Percentiles rank a stretch among this genome's conserved stretches.
These are phyloP conservation scores for Esox lucius DNA, from an alignment of 2,797 vertebrate species.

Conservation along the genomic window DNA sequence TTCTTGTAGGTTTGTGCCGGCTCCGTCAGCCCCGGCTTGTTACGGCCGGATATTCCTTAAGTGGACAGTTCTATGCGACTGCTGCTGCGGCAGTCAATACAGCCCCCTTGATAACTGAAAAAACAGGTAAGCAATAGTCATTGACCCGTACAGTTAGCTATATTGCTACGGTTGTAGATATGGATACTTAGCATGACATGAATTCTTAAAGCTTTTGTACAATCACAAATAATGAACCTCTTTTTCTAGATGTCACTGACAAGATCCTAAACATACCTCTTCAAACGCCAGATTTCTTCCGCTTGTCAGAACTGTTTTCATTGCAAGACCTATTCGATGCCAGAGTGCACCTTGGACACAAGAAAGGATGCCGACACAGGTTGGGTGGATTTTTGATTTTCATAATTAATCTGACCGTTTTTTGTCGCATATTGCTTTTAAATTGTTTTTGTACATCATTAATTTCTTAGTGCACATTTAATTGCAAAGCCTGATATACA, in stretches of 20 bases:
- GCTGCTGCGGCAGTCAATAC: slow-evolving; percentile 47
- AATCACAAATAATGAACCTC: slow-evolving; percentile 2
- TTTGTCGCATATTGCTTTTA: not conserved
- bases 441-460: too few species aligned
- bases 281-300: slow-evolving; percentile 86
- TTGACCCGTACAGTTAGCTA: not conserved
- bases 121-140: slow-evolving; percentile 30
- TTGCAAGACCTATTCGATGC: slow-evolving; percentile 88
- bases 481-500: too few species aligned
- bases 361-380: slow-evolving; percentile 91
- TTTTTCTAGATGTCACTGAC: slow-evolving; percentile 35
- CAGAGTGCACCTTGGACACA: slow-evolving; percentile 93
- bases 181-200: not conserved
- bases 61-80: slow-evolving; percentile 47
- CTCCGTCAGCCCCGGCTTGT: slow-evolving; percentile 44
- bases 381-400: slow-evolving; percentile 40
- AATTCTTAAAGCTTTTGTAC: not conserved
- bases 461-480: too few species aligned
- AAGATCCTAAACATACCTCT: slow-evolving; percentile 74
- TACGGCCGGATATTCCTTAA: slow-evolving; percentile 24
- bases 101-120: slow-evolving; percentile 22
- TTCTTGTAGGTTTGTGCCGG: slow-evolving; percentile 59
- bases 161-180: not conserved
- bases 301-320: slow-evolving; percentile 84
- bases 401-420: not conserved